These are phyloP conservation scores for Tyrannus savana DNA, from an alignment of 2,113 vertebrate species.

Conservation along the genomic window DNA sequence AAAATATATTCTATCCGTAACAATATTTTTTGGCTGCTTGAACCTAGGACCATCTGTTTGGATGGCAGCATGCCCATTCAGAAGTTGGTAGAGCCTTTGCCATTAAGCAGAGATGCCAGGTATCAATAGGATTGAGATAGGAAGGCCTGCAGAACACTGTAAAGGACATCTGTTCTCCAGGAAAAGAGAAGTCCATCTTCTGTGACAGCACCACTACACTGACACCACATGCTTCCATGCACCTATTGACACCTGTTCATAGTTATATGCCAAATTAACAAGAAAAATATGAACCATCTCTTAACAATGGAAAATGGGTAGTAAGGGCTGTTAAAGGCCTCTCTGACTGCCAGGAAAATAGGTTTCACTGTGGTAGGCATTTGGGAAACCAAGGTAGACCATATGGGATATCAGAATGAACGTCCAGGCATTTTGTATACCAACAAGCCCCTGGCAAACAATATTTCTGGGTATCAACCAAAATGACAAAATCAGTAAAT, in stretches of 20 bases:
- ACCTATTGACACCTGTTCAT: conserved; percentile 61
- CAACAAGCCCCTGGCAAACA: neutral
- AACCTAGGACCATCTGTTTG: conserved; percentile 55
- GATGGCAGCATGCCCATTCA: conserved; percentile 25
- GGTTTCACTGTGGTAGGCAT: neutral
- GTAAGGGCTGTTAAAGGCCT: neutral
- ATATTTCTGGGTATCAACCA: neutral
- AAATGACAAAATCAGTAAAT: neutral
- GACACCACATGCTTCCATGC: conserved; percentile 36
- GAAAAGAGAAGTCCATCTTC: conserved; percentile 66
- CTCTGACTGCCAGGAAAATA: neutral
- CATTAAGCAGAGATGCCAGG: conserved; percentile 55
- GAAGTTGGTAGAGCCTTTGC: conserved; percentile 41
- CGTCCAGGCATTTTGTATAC: conserved; percentile 39
- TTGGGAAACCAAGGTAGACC: conserved; percentile 22
- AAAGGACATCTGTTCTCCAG: conserved; percentile 64
- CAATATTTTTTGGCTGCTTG: neutral
- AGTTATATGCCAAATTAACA: conserved; percentile 29
- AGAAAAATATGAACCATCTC: neutral
- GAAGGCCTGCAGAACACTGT: conserved; percentile 31
- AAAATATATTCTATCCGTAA: conserved; percentile 27
- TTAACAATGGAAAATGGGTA: neutral
- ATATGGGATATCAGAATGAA: neutral
- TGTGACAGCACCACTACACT: conserved; percentile 31
- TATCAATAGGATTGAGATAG: conserved; percentile 47